Conservation (phyloP, 2,113 vertebrate genomes). For the Carassius gibelio region DNA sequence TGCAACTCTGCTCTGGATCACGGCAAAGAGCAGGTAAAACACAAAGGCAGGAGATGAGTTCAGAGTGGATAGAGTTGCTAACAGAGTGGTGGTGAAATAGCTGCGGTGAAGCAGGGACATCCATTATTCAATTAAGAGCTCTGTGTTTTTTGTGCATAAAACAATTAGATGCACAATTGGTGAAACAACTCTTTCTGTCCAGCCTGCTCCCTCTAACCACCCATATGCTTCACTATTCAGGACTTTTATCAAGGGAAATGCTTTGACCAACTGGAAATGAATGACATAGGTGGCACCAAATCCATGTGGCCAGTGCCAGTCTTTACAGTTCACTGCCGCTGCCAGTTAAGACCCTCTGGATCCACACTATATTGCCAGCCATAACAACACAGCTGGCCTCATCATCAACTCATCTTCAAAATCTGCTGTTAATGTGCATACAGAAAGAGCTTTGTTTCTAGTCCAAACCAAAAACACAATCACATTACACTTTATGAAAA, state of each 20-base stretch:
- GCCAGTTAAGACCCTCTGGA: slow-evolving; percentile 26
- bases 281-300: slow-evolving; percentile 8
- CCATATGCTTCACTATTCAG: slow-evolving; percentile 27
- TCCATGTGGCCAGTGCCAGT: slow-evolving; percentile 2
- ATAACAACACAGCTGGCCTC: slow-evolving; percentile 28
- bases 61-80: neutral
- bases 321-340: neutral
- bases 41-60: neutral
- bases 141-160: slow-evolving; percentile 30
- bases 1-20: neutral
- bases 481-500: neutral
- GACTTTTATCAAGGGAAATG: neutral
- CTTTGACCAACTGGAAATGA: slow-evolving; percentile 9
- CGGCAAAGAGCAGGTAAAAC: neutral
- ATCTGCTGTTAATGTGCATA: slow-evolving; percentile 11
- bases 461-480: neutral
- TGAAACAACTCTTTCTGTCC: neutral
- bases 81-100: neutral
- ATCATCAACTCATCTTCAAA: neutral
- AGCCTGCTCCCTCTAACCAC: slow-evolving; percentile 1
- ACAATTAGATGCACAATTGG: slow-evolving; percentile 24
- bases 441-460: neutral
- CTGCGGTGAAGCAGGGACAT: slow-evolving; percentile 3
- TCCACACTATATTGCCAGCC: neutral
- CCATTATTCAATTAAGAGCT: slow-evolving; percentile 39